These are phyloP conservation scores for Ceratina australensis DNA, from an alignment of 1,140 invertebrate species.

Conservation along the genomic window DNA sequence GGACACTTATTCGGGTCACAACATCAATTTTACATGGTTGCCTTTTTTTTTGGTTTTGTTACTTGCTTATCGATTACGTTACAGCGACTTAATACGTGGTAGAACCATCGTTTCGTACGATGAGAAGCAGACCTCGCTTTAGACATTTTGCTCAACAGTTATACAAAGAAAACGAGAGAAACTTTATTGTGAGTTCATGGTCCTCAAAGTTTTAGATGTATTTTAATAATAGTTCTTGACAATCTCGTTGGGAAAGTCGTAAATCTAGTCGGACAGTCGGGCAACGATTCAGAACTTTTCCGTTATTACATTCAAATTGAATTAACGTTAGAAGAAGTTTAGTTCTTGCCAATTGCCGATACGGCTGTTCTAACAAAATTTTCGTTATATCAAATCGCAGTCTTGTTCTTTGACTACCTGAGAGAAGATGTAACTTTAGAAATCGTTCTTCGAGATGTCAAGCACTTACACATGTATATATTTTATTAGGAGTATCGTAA, in stretches of 20 bases:
- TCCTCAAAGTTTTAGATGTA: constrained; percentile 68
- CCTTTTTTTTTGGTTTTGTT: constrained; percentile 32
- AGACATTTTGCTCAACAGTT: not conserved
- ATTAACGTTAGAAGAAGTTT: not conserved
- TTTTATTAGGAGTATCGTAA: not conserved
- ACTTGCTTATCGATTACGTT: constrained; percentile 24
- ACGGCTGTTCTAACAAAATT: not conserved
- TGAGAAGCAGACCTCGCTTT: not conserved
- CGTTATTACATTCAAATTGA: not conserved
- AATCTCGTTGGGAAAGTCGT: constrained; percentile 20
- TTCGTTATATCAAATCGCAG: not conserved
- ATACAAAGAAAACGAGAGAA: constrained; percentile 19
- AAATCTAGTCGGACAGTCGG: constrained; percentile 19
- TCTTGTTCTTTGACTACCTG: constrained; percentile 4
- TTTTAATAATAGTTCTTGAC: constrained; percentile 6
- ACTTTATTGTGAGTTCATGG: constrained; percentile 72
- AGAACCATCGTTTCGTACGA: constrained; percentile 26
- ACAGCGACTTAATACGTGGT: constrained; percentile 20
- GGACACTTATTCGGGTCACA: constrained; percentile 64
- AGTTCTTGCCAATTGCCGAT: constrained; percentile 1
- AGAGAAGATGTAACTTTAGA: not conserved
- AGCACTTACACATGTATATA: constrained; percentile 5
- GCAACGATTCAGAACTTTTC: not conserved
- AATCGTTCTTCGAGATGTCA: constrained; percentile 12
- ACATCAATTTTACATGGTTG: constrained; percentile 58